These are phyloP conservation scores for Spinibarbus caldwelli DNA, from an alignment of 2,797 vertebrate species.

Conservation along the genomic window DNA sequence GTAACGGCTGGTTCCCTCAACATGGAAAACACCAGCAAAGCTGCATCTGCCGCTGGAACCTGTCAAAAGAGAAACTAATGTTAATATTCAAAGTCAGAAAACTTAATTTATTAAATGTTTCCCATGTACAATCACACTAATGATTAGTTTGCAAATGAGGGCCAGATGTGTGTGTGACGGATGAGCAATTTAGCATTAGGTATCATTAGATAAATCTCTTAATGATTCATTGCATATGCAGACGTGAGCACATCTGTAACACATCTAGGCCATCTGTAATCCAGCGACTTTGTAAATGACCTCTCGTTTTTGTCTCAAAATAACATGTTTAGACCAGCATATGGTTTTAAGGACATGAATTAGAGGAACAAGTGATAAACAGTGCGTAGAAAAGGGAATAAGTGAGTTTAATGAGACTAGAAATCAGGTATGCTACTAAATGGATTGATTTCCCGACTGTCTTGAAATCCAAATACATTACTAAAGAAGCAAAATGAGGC, in stretches of 20 bases:
- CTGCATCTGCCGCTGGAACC: conserved; percentile 68
- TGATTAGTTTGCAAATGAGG: background rate
- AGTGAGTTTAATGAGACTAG: background rate
- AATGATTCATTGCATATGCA: conserved; percentile 23
- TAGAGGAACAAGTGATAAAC: conserved; percentile 1
- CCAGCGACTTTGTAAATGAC: background rate
- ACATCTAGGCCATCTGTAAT: conserved; percentile 7
- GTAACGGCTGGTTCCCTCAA: conserved; percentile 78
- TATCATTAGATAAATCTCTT: conserved; percentile 35
- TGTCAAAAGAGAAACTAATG: conserved; percentile 6
- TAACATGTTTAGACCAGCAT: conserved; percentile 1
- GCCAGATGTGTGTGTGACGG: background rate
- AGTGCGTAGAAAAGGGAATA: background rate
- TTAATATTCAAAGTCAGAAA: background rate
- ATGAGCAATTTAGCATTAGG: conserved; percentile 12
- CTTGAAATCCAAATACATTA: background rate
- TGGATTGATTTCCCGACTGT: background rate
- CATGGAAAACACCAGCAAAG: conserved; percentile 79
- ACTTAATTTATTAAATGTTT: background rate
- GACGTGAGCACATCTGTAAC: conserved; percentile 11
- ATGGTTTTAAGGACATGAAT: conserved; percentile 17
- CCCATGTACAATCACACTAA: background rate
- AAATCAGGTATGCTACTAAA: background rate
- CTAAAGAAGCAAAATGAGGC: background rate
- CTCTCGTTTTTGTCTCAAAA: background rate